These are phyloP conservation scores for Tiliacea citrago DNA, from an alignment of 2,888 invertebrate genomes.

Conservation along the genomic window DNA sequence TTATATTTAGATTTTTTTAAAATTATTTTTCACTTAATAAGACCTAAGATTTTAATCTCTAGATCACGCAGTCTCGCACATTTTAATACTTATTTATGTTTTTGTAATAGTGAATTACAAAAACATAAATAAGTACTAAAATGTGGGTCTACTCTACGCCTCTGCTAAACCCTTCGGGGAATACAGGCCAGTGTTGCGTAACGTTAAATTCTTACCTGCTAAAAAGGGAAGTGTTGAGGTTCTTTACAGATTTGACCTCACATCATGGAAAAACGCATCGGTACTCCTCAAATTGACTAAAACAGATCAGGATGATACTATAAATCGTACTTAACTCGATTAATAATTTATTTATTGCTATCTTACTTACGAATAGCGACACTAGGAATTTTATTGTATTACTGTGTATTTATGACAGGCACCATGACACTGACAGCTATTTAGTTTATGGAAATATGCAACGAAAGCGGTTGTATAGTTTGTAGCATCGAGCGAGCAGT, in stretches of 20 bases:
- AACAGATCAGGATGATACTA: conserved; percentile 32
- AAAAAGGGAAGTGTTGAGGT: background rate
- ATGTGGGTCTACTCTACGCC: background rate
- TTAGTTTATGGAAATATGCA: conserved; percentile 49
- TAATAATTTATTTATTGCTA: conserved; percentile 32
- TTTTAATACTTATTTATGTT: no score
- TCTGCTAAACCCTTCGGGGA: background rate
- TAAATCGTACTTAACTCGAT: conserved; percentile 48
- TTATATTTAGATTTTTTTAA: no score
- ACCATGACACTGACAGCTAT: conserved; percentile 37
- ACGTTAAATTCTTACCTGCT: conserved; percentile 33
- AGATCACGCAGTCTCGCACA: no score
- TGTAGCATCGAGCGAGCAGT: conserved; percentile 35
- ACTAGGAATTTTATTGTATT: conserved; percentile 53
- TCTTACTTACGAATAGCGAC: conserved; percentile 44
- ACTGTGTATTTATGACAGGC: conserved; percentile 40
- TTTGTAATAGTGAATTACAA: no score
- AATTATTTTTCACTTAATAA: no score
- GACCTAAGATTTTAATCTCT: no score
- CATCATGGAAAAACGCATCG: conserved; percentile 34
- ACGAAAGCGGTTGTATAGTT: conserved; percentile 52
- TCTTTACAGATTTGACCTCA: conserved; percentile 20
- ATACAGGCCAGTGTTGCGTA: background rate
- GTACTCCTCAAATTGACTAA: conserved; percentile 45
- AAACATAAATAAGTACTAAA: no score